A percentile compares a stretch with the other conserved stretches of the same genome.
These are phyloP conservation scores for Fregata magnificens DNA, from an alignment of 2,113 vertebrate genomes.

Conservation along the genomic window DNA sequence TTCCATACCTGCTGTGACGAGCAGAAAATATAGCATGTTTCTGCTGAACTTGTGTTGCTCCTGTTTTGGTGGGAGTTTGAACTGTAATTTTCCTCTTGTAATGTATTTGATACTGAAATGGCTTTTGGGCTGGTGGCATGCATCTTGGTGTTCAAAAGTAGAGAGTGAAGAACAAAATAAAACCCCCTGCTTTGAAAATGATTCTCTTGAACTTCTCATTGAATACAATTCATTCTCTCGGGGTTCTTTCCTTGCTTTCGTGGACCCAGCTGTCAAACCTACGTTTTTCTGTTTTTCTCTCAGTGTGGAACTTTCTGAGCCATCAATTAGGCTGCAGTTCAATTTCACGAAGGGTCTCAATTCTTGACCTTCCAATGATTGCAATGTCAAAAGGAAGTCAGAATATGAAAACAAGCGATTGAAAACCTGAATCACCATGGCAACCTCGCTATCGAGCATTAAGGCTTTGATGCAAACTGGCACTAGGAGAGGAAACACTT, in stretches of 20 bases:
- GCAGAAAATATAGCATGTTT: background rate
- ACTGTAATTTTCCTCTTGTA: background rate
- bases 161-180: background rate
- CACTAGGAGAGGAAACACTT: background rate
- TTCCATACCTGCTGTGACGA: background rate
- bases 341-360: background rate
- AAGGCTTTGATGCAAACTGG: background rate
- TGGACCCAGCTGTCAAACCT: background rate
- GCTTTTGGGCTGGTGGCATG: background rate
- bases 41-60: background rate
- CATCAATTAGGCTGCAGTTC: conserved; percentile 3
- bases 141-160: background rate
- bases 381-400: background rate
- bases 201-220: background rate
- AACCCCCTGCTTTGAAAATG: background rate
- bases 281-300: background rate
- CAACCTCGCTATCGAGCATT: background rate
- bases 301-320: background rate
- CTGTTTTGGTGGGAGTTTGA: background rate
- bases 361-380: conserved; percentile 32
- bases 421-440: background rate
- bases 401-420: background rate
- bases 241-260: background rate
- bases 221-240: background rate
- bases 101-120: background rate